Evolutionary conservation across 2,888 invertebrate species (phyloP), one percentile per base, ranked within the genome.

Genomic region (Chymomyza procnemis): DNA sequence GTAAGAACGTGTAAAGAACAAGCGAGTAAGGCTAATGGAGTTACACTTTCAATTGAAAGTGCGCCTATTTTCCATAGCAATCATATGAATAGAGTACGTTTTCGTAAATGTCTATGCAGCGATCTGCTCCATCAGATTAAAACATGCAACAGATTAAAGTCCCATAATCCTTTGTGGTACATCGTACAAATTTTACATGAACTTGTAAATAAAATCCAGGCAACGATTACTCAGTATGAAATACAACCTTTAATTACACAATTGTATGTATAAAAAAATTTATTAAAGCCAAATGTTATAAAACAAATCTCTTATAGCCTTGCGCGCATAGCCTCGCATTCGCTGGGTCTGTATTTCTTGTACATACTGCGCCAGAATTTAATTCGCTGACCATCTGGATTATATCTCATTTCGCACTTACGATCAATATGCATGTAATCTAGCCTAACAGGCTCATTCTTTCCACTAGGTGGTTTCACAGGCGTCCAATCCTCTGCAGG

Each of bases 401-500:
- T 87, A 4, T 64, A 66, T 14, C 73, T 61, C 90, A 90, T 90
- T 67, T 69, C 69, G 12, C 80, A 80, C 8, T 85, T 74, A 12
- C 85, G 78, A 66, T 88, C 88, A 46, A 91, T 87, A 6, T 77
- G 70, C 64, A 90, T 80, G 59, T 88, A 90, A 69, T 90, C 85
- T 14, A 91, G 67, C 14, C 62, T 67, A 59, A 88, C 85, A 9
- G 64, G 54, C 3, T 75, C 57, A 5, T 76, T 69, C 5, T 56
- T 67, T 0, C 18, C 14, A 12, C 67, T 56, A 2, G 66, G 70
- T 14, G 69, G 75, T 16, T 67, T 64, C 0, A 90, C 87, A 0
- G 88, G 87, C 4, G 70, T 69, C 91, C 91, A 91, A 19, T 59
- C 65, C 0, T 90, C 89, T 12, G 90, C 89, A 0, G 92, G 92